Conservation (phyloP, 92 coral and sea anemone species). For the Epizoanthus illoricatus region DNA sequence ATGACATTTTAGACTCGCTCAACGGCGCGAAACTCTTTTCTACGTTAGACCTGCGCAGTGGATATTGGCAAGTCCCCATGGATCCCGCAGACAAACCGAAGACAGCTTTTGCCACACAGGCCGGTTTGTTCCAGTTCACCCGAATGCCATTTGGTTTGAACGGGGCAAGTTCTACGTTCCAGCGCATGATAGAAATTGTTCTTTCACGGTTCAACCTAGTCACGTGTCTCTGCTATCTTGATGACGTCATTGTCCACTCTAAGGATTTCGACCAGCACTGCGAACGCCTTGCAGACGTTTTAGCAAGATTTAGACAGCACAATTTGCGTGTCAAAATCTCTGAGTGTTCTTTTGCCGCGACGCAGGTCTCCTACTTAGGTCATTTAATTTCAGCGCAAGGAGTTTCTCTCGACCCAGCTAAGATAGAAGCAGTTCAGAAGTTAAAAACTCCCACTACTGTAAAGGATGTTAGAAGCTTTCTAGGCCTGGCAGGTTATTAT, state of each 20-base stretch:
- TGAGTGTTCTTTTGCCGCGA: slow-evolving; percentile 36
- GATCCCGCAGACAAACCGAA: slow-evolving; percentile 29
- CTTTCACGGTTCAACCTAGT: slow-evolving; percentile 13
- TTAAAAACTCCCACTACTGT: slow-evolving; percentile 16
- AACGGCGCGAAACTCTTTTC: slow-evolving; percentile 38
- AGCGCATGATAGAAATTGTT: slow-evolving; percentile 16
- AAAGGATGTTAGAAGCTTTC: slow-evolving; percentile 38
- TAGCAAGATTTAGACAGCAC: slow-evolving; percentile 34
- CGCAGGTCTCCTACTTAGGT: slow-evolving; percentile 31
- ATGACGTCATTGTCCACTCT: slow-evolving; percentile 38
- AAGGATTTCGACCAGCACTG: slow-evolving; percentile 34
- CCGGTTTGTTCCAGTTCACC: not conserved
- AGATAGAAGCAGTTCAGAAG: slow-evolving; percentile 5
- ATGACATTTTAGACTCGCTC: slow-evolving; percentile 48
- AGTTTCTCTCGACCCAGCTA: slow-evolving; percentile 32
- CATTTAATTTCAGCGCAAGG: slow-evolving; percentile 30
- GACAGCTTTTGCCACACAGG: slow-evolving; percentile 29
- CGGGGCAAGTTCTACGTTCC: slow-evolving; percentile 31
- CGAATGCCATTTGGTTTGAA: slow-evolving; percentile 45
- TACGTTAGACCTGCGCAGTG: slow-evolving; percentile 41
- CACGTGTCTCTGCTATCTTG: slow-evolving; percentile 32
- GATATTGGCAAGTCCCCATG: slow-evolving; percentile 52
- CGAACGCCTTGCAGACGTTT: slow-evolving; percentile 15
- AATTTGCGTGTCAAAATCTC: slow-evolving; percentile 38
- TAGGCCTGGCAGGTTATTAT: slow-evolving; percentile 31